Base-by-base conservation (phyloP, 92 coral and sea anemone genomes). In the Muricea muricata region DNA sequence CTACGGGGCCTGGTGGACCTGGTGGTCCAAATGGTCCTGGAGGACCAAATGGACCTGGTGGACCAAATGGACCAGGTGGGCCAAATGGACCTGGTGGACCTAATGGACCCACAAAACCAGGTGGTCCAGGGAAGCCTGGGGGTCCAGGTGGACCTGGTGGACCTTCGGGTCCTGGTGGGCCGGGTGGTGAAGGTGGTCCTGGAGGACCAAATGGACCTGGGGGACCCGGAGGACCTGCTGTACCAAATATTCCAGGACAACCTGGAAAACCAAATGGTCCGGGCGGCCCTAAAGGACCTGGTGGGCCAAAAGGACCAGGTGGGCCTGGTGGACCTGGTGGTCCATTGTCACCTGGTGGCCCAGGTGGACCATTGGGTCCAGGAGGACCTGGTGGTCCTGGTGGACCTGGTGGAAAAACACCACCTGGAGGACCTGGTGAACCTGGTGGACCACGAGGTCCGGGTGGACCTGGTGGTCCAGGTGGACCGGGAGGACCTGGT, bases 371-470 rank as follows among this genome's bases (percentile, higher is more conserved):
- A 7, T 65, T 65, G 6, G 80, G 80, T 15, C 80, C 80, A 25
- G 80, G 80, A 1, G 80, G 80, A 3, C 80, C 80, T 26, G 80
- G 80, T 3, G 80, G 80, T 5, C 80, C 80, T 29, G 80, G 80
- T 7, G 80, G 80, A 18, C 65, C 80, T 7, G 80, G 80, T 24
- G 41, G 35, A 23, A 52, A 10, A 47, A 50, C 25, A 40, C 65
- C 65, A 47, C 80, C 80, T 14, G 80, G 55, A 47, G 32, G 31
- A 0, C 94, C 97, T 6, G 92, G 92, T n/a, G 94, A 94, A 0
- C 97, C 97, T 32, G 90, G 90, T 10, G 95, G 95, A 6, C 87
- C 90, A 12, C 89, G 94, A 60, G 94, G 91, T 1, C 92, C 97
- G 9, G 87, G 88, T 0, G 84, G 87, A 63, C 87, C 91, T 34